Evolutionary conservation across 2,113 vertebrate genomes (phyloP).

Genomic region (Coregonus clupeaformis): DNA sequence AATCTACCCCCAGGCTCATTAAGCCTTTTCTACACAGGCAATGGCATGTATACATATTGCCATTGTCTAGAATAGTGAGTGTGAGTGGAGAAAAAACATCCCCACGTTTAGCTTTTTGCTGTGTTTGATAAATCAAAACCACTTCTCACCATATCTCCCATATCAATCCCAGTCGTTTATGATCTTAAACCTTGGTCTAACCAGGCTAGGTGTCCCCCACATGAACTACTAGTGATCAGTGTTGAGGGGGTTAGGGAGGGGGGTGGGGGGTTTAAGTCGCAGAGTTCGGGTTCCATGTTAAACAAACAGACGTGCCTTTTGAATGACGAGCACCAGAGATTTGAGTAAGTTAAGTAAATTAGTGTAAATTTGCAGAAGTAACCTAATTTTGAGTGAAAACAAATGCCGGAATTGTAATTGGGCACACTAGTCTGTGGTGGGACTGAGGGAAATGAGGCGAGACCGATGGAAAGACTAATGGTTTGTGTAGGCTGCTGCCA

Average conservation of each 20-base stretch:
- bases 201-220: constrained; percentile 28
- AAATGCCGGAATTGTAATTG: constrained; percentile 75
- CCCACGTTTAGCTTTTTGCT: constrained; percentile 6
- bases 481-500: constrained; percentile 55
- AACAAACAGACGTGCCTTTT: constrained; percentile 68
- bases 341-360: constrained; percentile 72
- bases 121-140: constrained; percentile 44
- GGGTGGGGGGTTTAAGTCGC: constrained; percentile 47
- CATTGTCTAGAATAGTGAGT: too few relatives aligned
- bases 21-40: not conserved
- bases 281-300: constrained; percentile 75
- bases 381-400: constrained; percentile 77
- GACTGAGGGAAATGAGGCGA: constrained; percentile 63
- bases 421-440: constrained; percentile 58
- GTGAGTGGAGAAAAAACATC: too few relatives aligned
- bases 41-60: not conserved
- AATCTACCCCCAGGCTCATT: constrained; percentile 46
- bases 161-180: constrained; percentile 25
- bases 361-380: constrained; percentile 77
- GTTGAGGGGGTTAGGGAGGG: constrained; percentile 21
- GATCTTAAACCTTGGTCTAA: constrained; percentile 7
- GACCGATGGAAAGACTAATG: constrained; percentile 68
- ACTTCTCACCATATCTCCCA: constrained; percentile 36
- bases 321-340: constrained; percentile 58
- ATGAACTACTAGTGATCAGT: constrained; percentile 46